Percentiles rank a stretch among this genome's conserved stretches.
phyloP scores from a whole-genome alignment of 2,113 vertebrate genomes.

The Rhegmatorhina hoffmannsi region DNA sequence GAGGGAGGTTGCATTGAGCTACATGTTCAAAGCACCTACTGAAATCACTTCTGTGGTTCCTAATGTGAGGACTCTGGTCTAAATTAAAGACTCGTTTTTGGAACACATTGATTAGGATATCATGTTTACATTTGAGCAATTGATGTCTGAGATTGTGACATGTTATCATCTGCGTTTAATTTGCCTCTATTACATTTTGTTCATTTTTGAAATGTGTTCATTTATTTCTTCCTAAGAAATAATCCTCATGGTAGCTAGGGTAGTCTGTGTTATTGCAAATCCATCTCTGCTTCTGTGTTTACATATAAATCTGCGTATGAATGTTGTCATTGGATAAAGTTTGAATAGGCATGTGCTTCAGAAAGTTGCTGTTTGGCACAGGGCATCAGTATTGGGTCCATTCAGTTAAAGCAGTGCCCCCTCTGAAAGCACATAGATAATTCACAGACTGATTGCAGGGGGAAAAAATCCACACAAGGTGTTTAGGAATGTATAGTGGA shows the following conservation, averaged over 20 bases:
- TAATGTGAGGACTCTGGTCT: neutral
- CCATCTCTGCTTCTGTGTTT: neutral
- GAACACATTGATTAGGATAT: neutral
- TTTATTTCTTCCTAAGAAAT: neutral
- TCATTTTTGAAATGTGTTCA: neutral
- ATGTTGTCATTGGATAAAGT: neutral
- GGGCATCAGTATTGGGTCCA: neutral
- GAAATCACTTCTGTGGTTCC: neutral
- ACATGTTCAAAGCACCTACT: neutral
- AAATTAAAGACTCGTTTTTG: neutral
- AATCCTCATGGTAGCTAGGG: neutral
- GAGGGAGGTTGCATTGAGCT: neutral
- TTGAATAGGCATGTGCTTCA: neutral
- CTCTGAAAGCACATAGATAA: neutral
- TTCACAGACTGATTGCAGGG: neutral
- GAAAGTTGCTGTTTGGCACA: neutral
- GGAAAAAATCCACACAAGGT: neutral
- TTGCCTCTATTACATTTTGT: neutral
- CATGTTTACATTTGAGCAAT: neutral
- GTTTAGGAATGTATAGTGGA: neutral
- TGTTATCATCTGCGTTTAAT: neutral
- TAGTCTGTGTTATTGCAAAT: neutral
- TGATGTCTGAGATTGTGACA: neutral
- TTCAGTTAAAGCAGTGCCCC: neutral
- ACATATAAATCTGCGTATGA: neutral